phyloP scores from a whole-genome alignment of 2,797 vertebrate species.

The Phyllotis vaccarum region DNA sequence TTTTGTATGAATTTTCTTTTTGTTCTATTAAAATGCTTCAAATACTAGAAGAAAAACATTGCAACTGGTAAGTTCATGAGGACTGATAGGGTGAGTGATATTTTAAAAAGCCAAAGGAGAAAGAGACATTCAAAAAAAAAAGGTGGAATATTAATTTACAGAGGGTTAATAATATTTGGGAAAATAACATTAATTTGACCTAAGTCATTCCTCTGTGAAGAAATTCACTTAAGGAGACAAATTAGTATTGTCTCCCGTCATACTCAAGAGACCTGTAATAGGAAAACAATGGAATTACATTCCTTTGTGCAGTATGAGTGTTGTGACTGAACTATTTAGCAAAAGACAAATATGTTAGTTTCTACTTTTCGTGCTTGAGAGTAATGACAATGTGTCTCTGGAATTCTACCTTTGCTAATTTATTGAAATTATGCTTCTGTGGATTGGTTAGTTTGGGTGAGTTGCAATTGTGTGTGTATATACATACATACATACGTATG shows the following conservation, averaged over 20 bases:
- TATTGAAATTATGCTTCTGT: background rate
- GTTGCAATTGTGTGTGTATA: too few relatives aligned
- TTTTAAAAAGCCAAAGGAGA: background rate
- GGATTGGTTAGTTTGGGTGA: background rate
- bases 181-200: background rate
- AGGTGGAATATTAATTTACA: background rate
- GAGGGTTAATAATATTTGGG: background rate
- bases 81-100: background rate
- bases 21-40: background rate
- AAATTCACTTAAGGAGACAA: background rate
- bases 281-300: background rate
- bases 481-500: too few relatives aligned
- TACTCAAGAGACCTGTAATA: background rate
- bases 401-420: slow-evolving; percentile 10
- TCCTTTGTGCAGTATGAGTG: background rate
- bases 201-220: background rate
- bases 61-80: background rate
- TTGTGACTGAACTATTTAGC: background rate
- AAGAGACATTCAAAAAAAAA: background rate
- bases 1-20: background rate
- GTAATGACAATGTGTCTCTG: background rate
- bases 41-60: background rate
- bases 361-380: background rate
- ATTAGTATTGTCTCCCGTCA: background rate
- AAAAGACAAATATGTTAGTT: background rate